Conservation (phyloP, 2,797 vertebrate genomes). For the Dryobates pubescens region DNA sequence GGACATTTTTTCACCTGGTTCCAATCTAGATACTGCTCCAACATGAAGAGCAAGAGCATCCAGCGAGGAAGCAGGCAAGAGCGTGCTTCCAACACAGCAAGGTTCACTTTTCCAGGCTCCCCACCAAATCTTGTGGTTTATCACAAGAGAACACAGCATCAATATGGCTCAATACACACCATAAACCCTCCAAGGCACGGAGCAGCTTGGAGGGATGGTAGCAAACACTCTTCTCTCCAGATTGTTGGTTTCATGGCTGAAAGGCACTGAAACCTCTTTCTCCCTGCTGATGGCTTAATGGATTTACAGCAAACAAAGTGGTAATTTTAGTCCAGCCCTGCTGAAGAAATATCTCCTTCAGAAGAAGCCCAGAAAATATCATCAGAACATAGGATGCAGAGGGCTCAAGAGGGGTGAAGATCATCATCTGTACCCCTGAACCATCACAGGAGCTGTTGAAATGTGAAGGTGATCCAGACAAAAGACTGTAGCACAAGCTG, state of each 20-base stretch:
- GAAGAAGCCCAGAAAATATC: not conserved
- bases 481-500: not conserved
- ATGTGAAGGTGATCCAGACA: not conserved
- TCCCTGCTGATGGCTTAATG: not conserved
- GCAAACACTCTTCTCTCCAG: not conserved
- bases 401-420: not conserved
- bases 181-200: not conserved
- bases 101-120: not conserved
- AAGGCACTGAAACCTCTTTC: not conserved
- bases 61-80: not conserved
- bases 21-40: conserved; percentile 17
- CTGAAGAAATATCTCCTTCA: not conserved
- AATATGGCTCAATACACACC: not conserved
- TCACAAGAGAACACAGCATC: not conserved
- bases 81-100: not conserved
- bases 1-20: conserved; percentile 52
- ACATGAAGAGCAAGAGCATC: not conserved
- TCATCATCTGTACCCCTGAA: too few species aligned
- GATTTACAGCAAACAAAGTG: not conserved
- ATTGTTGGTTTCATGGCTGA: not conserved
- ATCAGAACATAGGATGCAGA: fast-evolving
- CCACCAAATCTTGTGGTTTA: not conserved
- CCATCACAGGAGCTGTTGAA: not conserved
- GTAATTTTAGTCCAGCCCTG: not conserved
- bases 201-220: not conserved